A percentile compares a stretch with the other conserved stretches of the same genome.
phyloP scores from a whole-genome alignment of 2,113 vertebrate species.

The Lophotis ruficrista region DNA sequence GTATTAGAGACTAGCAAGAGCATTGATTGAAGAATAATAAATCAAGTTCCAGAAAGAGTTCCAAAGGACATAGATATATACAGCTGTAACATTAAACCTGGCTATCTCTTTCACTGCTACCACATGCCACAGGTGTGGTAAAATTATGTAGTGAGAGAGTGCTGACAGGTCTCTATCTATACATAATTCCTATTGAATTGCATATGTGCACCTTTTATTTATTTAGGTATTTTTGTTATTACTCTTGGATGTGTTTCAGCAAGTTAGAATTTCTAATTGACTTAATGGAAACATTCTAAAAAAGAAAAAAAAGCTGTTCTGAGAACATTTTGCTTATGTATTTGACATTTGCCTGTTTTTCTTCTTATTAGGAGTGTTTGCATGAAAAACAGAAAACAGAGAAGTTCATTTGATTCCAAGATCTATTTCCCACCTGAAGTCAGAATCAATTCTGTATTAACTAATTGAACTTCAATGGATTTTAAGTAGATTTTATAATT shows the following conservation, averaged over 20 bases:
- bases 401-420: not conserved
- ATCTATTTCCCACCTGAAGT: conserved; percentile 34
- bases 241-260: conserved; percentile 26
- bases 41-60: not conserved
- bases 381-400: not conserved
- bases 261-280: conserved; percentile 46
- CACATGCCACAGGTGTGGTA: conserved; percentile 1
- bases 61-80: not conserved
- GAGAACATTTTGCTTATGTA: not conserved
- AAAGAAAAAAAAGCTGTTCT: not conserved
- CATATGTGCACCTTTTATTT: conserved; percentile 35
- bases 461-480: conserved; percentile 21
- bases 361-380: not conserved
- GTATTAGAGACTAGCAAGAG: not conserved
- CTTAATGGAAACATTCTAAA: conserved; percentile 29
- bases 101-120: not conserved
- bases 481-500: conserved; percentile 28
- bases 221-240: conserved; percentile 33
- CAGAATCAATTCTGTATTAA: conserved; percentile 25
- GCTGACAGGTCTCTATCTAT: conserved; percentile 31
- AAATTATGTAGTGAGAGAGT: conserved; percentile 10
- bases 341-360: conserved; percentile 3
- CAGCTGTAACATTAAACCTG: not conserved
- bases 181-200: conserved; percentile 29
- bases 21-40: not conserved